phyloP scores from a whole-genome alignment of 2,888 invertebrate species.

The Cremastinae sp. region DNA sequence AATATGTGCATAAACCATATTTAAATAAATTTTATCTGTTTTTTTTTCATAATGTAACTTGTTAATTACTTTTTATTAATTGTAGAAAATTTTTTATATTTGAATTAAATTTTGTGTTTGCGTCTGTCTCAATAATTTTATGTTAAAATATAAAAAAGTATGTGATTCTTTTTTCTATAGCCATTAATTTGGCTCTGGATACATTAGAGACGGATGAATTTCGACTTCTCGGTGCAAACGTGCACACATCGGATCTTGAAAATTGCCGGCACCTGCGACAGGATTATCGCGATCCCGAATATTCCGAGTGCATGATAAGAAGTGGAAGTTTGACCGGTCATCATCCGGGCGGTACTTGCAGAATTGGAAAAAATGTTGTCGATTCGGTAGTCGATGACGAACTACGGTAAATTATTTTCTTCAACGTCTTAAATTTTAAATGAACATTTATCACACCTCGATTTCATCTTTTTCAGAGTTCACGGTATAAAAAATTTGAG shows the following conservation, averaged over 20 bases:
- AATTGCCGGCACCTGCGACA: slow-evolving; percentile 83
- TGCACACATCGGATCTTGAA: slow-evolving; percentile 86
- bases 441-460: too few relatives aligned
- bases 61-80: too few relatives aligned
- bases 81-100: too few relatives aligned
- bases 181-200: slow-evolving; percentile 83
- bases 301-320: slow-evolving; percentile 85
- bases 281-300: slow-evolving; percentile 81
- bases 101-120: too few relatives aligned
- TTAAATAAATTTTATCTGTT: too few relatives aligned
- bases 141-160: too few relatives aligned
- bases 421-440: too few relatives aligned
- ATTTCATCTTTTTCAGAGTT: slow-evolving; percentile 84
- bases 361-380: slow-evolving; percentile 83
- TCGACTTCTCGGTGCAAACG: slow-evolving; percentile 83
- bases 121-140: too few relatives aligned
- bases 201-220: slow-evolving; percentile 83
- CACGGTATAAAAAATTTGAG: slow-evolving; percentile 85
- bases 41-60: too few relatives aligned
- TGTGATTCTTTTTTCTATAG: too few relatives aligned
- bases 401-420: slow-evolving; percentile 82
- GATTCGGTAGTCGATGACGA: slow-evolving; percentile 86
- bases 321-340: slow-evolving; percentile 87
- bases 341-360: slow-evolving; percentile 90
- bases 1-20: too few relatives aligned